Conservation (phyloP, 2,113 vertebrate species). For the Grus americana region DNA sequence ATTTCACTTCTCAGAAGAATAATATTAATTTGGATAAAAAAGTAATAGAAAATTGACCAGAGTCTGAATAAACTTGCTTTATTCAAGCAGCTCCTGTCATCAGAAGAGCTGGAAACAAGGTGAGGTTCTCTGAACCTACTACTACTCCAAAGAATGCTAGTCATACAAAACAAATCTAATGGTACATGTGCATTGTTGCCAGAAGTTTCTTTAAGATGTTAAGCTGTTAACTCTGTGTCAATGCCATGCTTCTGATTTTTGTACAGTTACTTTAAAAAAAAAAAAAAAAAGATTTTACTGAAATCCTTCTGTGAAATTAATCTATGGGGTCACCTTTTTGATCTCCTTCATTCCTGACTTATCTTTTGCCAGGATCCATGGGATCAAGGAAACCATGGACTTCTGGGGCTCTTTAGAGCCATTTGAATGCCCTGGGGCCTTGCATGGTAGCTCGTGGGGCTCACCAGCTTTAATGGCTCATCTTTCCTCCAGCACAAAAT, state of each 20-base stretch:
- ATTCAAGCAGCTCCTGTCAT: neutral
- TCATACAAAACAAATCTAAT: neutral
- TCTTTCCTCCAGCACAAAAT: neutral
- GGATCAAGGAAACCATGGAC: neutral
- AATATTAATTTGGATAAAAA: neutral
- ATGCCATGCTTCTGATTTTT: neutral
- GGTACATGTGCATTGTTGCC: neutral
- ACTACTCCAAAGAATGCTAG: neutral
- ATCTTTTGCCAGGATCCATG: neutral
- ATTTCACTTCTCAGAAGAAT: neutral
- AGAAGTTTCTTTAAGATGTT: neutral
- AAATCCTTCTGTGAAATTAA: neutral
- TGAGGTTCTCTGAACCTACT: neutral
- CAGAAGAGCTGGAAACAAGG: neutral
- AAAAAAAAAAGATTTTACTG: neutral
- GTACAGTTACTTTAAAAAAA: neutral
- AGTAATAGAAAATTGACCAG: neutral
- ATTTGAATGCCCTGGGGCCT: neutral
- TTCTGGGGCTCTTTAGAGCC: neutral
- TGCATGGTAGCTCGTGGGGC: rapidly evolving
- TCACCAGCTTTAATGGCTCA: neutral
- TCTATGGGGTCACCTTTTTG: neutral
- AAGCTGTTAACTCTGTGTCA: neutral
- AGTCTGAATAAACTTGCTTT: neutral
- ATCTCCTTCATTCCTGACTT: neutral